Evolutionary conservation across 2,888 invertebrate genomes (phyloP).

Genomic region (Eutolmus rufibarbis): DNA sequence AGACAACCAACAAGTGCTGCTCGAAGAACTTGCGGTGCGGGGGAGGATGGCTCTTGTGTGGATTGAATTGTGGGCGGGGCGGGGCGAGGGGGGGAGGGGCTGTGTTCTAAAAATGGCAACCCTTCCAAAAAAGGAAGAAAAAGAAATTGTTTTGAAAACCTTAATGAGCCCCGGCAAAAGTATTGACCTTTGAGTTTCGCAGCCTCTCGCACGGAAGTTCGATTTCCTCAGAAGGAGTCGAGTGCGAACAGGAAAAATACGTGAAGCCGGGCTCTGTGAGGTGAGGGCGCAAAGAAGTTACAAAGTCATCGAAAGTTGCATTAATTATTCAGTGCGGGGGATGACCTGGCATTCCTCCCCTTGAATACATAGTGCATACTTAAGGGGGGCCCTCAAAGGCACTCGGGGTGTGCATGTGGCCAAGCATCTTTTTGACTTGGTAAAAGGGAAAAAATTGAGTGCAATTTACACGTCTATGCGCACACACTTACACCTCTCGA

Average conservation of each 20-base stretch:
- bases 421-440: constrained; percentile 10
- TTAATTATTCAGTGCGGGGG: constrained; percentile 29
- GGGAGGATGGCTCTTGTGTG: neutral
- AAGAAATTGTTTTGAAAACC: neutral
- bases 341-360: constrained; percentile 30
- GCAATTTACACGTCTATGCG: constrained; percentile 34
- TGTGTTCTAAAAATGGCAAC: neutral
- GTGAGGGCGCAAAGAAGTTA: neutral
- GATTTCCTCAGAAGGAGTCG: neutral
- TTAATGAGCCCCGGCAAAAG: neutral
- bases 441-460: constrained; percentile 2
- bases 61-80: neutral
- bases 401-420: constrained; percentile 1
- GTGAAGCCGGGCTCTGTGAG: neutral
- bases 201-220: neutral
- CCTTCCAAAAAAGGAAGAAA: neutral
- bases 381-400: neutral
- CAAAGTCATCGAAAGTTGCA: constrained; percentile 26
- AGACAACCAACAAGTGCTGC: neutral
- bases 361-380: constrained; percentile 26
- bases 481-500: constrained; percentile 11
- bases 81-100: neutral
- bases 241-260: neutral
- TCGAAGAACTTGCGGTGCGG: neutral
- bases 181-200: neutral